These are phyloP conservation scores for Eupeodes corollae DNA, from an alignment of 1,140 invertebrate genomes.

Conservation along the genomic window DNA sequence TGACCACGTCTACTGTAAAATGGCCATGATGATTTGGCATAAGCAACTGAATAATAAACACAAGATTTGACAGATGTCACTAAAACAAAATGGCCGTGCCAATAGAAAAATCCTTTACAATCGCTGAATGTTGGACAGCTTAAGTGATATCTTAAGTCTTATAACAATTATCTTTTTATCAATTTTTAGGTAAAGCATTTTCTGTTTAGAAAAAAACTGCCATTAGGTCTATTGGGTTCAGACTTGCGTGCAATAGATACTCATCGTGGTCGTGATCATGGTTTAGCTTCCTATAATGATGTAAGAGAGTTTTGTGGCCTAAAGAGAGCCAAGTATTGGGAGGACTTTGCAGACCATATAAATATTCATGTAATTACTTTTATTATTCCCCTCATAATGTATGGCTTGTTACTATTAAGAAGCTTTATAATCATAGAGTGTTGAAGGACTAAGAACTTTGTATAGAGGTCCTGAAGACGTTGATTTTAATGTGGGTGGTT, in stretches of 20 bases:
- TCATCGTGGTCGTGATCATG: constrained; percentile 80
- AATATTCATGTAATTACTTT: constrained; percentile 44
- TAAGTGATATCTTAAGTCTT: too few relatives aligned
- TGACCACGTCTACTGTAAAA: too few relatives aligned
- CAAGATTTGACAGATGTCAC: too few relatives aligned
- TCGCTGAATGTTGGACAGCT: too few relatives aligned
- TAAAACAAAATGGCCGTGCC: too few relatives aligned
- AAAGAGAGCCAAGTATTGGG: constrained; percentile 53
- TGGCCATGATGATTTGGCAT: too few relatives aligned
- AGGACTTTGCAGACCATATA: constrained; percentile 61
- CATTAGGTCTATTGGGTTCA: constrained; percentile 29
- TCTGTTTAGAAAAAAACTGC: constrained; percentile 56
- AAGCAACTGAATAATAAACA: too few relatives aligned
- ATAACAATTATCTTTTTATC: not conserved
- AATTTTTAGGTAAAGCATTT: constrained; percentile 53
- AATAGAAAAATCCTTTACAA: too few relatives aligned
- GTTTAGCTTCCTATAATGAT: constrained; percentile 69
- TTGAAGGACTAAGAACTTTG: constrained; percentile 15
- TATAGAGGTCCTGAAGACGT: constrained; percentile 61
- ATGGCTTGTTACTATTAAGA: not conserved
- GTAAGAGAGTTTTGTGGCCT: constrained; percentile 70
- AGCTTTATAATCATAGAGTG: constrained; percentile 18
- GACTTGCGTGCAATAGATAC: constrained; percentile 78
- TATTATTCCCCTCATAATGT: too few relatives aligned
- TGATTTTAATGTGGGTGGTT: constrained; percentile 76